These are phyloP conservation scores for Cabera pusaria DNA, from an alignment of 2,888 invertebrate genomes.

Conservation along the genomic window DNA sequence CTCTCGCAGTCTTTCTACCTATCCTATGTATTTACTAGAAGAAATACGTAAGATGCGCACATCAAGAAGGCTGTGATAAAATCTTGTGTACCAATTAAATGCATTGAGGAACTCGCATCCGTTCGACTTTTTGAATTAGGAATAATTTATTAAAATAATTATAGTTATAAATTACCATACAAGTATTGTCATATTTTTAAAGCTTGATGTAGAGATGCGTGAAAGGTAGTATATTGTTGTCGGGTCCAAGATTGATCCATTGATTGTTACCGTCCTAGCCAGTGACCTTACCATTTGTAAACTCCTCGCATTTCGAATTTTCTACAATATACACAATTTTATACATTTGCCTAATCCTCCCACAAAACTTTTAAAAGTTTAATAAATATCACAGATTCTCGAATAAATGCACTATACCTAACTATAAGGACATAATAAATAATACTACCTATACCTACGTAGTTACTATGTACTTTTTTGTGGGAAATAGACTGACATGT, in stretches of 20 bases:
- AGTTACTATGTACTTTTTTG: too few species aligned
- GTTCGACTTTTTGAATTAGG: slow-evolving; percentile 49
- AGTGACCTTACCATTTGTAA: slow-evolving; percentile 49
- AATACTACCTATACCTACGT: too few species aligned
- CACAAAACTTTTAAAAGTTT: too few species aligned
- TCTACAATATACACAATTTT: too few species aligned
- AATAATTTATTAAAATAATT: slow-evolving; percentile 47
- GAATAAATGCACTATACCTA: too few species aligned
- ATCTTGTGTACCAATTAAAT: slow-evolving; percentile 45
- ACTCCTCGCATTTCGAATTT: slow-evolving; percentile 16
- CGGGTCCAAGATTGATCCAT: slow-evolving; percentile 49
- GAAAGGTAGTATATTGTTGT: slow-evolving; percentile 47
- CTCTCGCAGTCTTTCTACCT: slow-evolving; percentile 43
- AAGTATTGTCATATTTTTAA: slow-evolving; percentile 70
- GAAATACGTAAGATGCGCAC: slow-evolving; percentile 58
- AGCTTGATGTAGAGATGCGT: slow-evolving; percentile 60
- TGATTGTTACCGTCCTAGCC: slow-evolving; percentile 68
- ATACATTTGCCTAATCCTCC: too few species aligned
- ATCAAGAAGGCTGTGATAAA: slow-evolving; percentile 79
- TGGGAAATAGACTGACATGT: too few species aligned
- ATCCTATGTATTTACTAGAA: slow-evolving; percentile 39
- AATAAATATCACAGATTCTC: too few species aligned
- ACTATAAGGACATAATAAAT: too few species aligned
- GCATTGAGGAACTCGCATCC: slow-evolving; percentile 55
- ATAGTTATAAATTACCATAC: slow-evolving; percentile 62